phyloP scores from a whole-genome alignment of 1,140 invertebrate species.

The Harpegnathos saltator region DNA sequence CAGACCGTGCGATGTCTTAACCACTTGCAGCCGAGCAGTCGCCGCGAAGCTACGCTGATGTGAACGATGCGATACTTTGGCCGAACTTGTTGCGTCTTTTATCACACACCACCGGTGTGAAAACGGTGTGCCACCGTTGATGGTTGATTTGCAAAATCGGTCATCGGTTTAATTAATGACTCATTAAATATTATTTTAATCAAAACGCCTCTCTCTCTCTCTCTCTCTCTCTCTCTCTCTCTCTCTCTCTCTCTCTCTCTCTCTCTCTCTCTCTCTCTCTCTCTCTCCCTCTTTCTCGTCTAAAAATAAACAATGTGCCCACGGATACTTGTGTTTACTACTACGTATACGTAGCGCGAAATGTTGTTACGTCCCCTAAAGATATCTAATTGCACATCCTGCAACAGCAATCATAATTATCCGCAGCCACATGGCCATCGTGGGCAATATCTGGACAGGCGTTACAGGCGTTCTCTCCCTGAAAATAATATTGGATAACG shows the following conservation, averaged over 20 bases:
- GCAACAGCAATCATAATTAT: background rate
- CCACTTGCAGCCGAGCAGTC: background rate
- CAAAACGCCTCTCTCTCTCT: background rate
- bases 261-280: no score
- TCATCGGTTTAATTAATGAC: no score
- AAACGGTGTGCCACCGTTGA: background rate
- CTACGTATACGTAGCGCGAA: background rate
- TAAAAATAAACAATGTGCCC: background rate
- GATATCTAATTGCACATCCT: slow-evolving; percentile 21
- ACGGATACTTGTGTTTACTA: slow-evolving; percentile 1
- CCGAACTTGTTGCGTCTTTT: slow-evolving; percentile 26
- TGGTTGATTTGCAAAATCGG: background rate
- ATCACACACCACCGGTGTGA: no score
- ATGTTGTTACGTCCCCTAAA: background rate
- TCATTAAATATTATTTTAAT: background rate
- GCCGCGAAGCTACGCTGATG: background rate
- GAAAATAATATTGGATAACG: background rate
- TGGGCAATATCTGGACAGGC: slow-evolving; percentile 3
- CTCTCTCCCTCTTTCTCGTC: background rate
- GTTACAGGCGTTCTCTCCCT: background rate
- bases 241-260: background rate
- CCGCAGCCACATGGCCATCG: slow-evolving; percentile 14
- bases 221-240: background rate
- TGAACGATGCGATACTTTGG: background rate
- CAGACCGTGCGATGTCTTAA: background rate